Conservation (phyloP, 2,797 vertebrate species). For the Protonibea diacanthus region DNA sequence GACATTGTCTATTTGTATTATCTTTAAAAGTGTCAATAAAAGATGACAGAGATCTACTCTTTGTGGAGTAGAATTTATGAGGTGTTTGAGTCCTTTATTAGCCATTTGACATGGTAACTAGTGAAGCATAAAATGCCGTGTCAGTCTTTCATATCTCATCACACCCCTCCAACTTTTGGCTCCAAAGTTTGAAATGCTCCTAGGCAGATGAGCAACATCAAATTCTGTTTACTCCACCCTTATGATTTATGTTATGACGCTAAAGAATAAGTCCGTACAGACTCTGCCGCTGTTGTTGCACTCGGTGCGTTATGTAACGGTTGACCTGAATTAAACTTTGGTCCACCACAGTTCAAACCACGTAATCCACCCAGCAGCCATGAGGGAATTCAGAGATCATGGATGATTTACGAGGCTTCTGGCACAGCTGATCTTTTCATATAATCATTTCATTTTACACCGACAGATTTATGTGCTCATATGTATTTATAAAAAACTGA, state of each 20-base stretch:
- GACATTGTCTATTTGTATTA: slow-evolving; percentile 9
- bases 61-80: not conserved
- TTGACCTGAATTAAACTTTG: slow-evolving; percentile 26
- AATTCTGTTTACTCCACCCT: slow-evolving; percentile 47
- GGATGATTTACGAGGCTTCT: slow-evolving; percentile 16
- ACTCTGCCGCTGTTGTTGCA: slow-evolving; percentile 22
- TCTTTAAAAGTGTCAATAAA: slow-evolving; percentile 43
- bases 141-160: slow-evolving; percentile 13
- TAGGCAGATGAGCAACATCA: not conserved
- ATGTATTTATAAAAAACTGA: not conserved
- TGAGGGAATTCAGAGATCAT: not conserved
- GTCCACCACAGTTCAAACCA: not conserved
- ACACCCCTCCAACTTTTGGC: slow-evolving; percentile 20
- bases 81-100: not conserved
- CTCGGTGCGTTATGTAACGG: not conserved
- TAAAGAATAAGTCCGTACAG: not conserved
- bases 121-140: not conserved
- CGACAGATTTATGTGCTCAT: slow-evolving; percentile 15
- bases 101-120: not conserved
- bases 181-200: slow-evolving; percentile 18
- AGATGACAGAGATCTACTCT: slow-evolving; percentile 12
- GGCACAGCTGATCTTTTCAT: not conserved
- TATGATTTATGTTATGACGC: slow-evolving; percentile 10
- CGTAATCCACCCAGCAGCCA: slow-evolving; percentile 13
- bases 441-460: not conserved